Conservation (phyloP, 1,140 invertebrate genomes). For the Caenorhabditis briggsae region DNA sequence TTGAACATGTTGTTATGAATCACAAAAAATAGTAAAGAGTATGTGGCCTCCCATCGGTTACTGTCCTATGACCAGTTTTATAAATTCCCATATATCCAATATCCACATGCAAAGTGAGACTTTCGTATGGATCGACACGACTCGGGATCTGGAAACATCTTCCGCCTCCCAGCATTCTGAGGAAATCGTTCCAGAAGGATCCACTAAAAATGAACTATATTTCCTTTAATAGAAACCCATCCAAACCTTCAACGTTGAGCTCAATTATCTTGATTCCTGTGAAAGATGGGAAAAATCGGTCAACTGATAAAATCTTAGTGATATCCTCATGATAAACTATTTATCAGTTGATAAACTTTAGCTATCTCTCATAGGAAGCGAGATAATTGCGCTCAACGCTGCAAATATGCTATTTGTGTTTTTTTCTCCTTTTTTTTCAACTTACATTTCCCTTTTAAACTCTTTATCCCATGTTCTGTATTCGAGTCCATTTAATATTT, state of each 20-base stretch:
- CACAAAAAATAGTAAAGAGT: too few species aligned
- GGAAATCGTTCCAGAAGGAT: neutral
- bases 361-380: too few species aligned
- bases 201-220: neutral
- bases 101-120: neutral
- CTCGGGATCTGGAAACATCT: neutral
- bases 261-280: too few species aligned
- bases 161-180: neutral
- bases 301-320: too few species aligned
- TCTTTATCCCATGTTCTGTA: neutral
- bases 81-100: neutral
- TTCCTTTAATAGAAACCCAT: too few species aligned
- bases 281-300: too few species aligned
- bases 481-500: neutral
- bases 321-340: too few species aligned
- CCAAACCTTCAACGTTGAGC: too few species aligned
- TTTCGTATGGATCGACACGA: slow-evolving; percentile 1
- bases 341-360: too few species aligned
- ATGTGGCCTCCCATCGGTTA: neutral
- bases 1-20: too few species aligned
- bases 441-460: slow-evolving; percentile 13
- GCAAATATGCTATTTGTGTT: too few species aligned
- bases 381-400: too few species aligned
- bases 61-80: neutral
- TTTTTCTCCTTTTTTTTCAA: neutral